Conservation (phyloP, 2,113 vertebrate genomes). For the Cacatua alba region DNA sequence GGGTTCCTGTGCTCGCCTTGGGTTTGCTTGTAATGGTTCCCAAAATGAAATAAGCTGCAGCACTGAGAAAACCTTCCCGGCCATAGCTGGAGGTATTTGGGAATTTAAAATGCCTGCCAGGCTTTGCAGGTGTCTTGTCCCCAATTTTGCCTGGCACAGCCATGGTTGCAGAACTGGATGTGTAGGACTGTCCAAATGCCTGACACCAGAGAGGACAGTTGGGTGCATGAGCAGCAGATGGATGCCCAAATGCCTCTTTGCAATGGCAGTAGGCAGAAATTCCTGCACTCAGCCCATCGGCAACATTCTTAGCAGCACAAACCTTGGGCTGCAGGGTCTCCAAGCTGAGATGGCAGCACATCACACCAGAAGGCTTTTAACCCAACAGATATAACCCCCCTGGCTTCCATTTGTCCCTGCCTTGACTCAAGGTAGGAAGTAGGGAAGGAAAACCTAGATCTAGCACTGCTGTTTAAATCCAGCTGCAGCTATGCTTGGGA, state of each 20-base stretch:
- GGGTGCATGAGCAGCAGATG: neutral
- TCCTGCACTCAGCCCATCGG: neutral
- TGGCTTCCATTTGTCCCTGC: neutral
- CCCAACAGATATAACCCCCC: fast-evolving
- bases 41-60: neutral
- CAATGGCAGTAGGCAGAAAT: neutral
- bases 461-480: neutral
- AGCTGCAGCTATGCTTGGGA: neutral
- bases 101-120: neutral
- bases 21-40: neutral
- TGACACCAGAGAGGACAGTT: neutral
- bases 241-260: neutral
- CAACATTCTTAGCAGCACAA: neutral
- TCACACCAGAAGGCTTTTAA: neutral
- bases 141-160: neutral
- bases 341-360: neutral
- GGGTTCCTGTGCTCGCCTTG: neutral
- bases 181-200: neutral
- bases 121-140: neutral
- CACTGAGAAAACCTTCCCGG: neutral
- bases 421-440: neutral
- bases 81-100: neutral
- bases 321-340: neutral
- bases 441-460: neutral
- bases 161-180: neutral